phyloP scores from a whole-genome alignment of 2,113 vertebrate species.

The Aegotheles bennettii region DNA sequence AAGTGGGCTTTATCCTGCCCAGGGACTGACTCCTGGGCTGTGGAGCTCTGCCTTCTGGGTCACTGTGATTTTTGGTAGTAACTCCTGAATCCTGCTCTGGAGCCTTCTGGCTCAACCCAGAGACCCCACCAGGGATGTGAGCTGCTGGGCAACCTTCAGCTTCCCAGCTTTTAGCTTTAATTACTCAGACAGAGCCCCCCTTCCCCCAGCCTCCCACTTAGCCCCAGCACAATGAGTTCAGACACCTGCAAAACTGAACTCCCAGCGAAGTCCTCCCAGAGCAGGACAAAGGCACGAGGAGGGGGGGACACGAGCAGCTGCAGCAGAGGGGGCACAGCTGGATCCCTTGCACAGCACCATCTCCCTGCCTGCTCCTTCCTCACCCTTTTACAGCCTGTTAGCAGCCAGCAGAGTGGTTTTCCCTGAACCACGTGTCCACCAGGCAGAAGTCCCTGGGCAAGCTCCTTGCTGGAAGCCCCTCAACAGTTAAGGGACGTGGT shows the following conservation, averaged over 20 bases:
- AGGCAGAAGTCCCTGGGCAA: not conserved
- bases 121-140: not conserved
- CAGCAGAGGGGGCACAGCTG: not conserved
- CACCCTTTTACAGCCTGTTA: not conserved
- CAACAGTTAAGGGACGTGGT: not conserved
- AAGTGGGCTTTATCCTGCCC: not conserved
- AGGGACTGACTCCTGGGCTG: not conserved
- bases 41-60: not conserved
- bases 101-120: not conserved
- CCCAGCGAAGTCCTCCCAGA: not conserved
- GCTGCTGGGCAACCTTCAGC: not conserved
- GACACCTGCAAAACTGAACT: constrained; percentile 30
- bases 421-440: not conserved
- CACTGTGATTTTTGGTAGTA: not conserved
- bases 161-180: constrained; percentile 24
- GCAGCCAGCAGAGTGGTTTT: not conserved
- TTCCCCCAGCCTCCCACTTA: not conserved
- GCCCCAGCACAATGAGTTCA: not conserved
- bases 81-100: not conserved
- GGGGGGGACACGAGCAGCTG: not conserved
- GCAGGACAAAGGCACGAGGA: not conserved
- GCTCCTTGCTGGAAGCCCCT: not conserved
- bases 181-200: not conserved
- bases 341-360: not conserved
- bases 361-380: not conserved